Percentiles rank a stretch among this genome's conserved stretches.
These are phyloP conservation scores for Calcarius lapponicus DNA, from an alignment of 2,797 vertebrate genomes.

Conservation along the genomic window DNA sequence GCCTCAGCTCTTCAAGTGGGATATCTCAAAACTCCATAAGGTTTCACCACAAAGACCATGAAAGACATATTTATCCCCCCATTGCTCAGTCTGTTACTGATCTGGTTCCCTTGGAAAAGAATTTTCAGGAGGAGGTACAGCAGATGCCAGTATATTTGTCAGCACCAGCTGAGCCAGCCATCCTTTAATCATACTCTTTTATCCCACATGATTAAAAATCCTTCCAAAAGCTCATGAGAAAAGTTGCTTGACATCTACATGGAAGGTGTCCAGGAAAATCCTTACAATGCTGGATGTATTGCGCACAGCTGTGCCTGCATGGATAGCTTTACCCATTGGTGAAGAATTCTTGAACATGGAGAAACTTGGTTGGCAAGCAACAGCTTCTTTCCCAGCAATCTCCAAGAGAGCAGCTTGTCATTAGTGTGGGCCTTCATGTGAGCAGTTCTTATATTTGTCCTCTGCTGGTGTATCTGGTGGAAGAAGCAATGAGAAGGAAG, in stretches of 20 bases:
- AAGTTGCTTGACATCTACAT: constrained; percentile 37
- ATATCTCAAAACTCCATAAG: constrained; percentile 22
- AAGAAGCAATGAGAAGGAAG: neutral
- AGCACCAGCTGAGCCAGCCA: constrained; percentile 45
- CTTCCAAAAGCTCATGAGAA: constrained; percentile 49
- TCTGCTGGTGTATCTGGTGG: neutral
- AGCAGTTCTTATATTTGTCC: neutral
- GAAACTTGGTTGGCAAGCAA: neutral
- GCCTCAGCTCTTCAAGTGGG: neutral
- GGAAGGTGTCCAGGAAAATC: constrained; percentile 54
- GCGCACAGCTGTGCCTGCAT: constrained; percentile 36
- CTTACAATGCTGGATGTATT: neutral
- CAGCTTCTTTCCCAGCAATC: neutral
- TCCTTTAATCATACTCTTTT: constrained; percentile 51
- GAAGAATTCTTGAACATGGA: neutral
- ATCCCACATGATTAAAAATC: constrained; percentile 55
- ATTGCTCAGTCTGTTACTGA: constrained; percentile 39
- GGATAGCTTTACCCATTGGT: neutral
- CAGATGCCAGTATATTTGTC: constrained; percentile 64
- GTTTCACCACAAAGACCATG: constrained; percentile 25
- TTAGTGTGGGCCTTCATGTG: neutral
- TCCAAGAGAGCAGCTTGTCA: neutral
- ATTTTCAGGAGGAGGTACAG: constrained; percentile 47
- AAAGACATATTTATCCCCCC: constrained; percentile 20
- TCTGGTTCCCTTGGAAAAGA: constrained; percentile 31